These are phyloP conservation scores for Laodelphax striatellus DNA, from an alignment of 1,140 invertebrate species.

Conservation along the genomic window DNA sequence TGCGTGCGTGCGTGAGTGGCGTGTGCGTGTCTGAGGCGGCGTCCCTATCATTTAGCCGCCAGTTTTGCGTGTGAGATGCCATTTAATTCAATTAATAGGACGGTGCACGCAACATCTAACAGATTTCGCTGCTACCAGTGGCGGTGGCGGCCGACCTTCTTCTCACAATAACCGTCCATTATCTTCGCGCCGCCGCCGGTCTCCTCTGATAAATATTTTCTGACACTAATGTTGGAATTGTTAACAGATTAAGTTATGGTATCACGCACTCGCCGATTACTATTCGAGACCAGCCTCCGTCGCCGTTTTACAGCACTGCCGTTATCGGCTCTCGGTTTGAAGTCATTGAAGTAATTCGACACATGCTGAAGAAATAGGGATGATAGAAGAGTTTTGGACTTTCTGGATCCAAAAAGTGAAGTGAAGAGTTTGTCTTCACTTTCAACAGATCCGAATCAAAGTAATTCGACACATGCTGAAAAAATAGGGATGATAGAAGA, in stretches of 20 bases:
- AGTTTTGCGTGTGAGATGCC: background rate
- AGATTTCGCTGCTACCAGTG: background rate
- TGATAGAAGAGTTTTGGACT: no score
- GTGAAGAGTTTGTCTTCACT: no score
- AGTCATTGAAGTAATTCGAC: no score
- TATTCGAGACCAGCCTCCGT: no score
- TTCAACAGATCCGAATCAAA: no score
- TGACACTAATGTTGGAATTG: background rate
- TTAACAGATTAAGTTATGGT: slow-evolving; percentile 2
- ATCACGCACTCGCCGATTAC: background rate
- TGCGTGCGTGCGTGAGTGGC: background rate
- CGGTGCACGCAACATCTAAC: background rate
- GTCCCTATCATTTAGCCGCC: background rate
- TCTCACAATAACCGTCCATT: background rate
- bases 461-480: no score
- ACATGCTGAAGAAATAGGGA: no score
- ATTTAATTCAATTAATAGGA: slow-evolving; percentile 3
- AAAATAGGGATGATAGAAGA: no score
- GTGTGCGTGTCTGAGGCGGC: background rate
- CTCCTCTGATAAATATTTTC: background rate
- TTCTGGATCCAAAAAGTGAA: no score
- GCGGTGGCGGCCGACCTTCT: no score
- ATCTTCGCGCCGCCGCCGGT: background rate
- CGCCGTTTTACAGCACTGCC: no score
- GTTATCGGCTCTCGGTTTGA: no score